Percentiles rank a stretch among this genome's conserved stretches.
Evolutionary conservation across 2,888 invertebrate genomes (phyloP).

Genomic region (Lithophane leautieri): DNA sequence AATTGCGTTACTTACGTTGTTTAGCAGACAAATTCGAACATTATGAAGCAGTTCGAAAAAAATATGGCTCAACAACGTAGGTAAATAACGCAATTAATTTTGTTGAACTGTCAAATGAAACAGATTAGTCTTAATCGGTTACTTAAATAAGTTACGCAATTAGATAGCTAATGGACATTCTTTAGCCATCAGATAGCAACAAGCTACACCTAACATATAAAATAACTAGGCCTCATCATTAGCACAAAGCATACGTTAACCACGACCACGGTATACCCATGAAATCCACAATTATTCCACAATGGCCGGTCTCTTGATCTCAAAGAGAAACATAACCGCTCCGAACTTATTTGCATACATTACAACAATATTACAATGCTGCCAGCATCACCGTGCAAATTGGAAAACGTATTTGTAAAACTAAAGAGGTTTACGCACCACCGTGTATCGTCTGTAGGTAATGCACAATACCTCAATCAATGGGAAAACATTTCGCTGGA

Average conservation of each 20-base stretch:
- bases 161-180: no score
- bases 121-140: no score
- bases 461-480: not conserved
- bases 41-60: not conserved
- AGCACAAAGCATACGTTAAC: slow-evolving; percentile 14
- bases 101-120: no score
- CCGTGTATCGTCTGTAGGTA: not conserved
- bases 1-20: no score
- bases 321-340: slow-evolving; percentile 61
- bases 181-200: not conserved
- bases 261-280: slow-evolving; percentile 44
- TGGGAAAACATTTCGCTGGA: not conserved
- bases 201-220: slow-evolving; percentile 3
- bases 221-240: slow-evolving; percentile 10
- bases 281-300: slow-evolving; percentile 66
- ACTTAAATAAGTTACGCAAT: no score
- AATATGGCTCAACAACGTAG: no score
- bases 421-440: slow-evolving; percentile 23
- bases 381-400: slow-evolving; percentile 43
- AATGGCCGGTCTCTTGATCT: slow-evolving; percentile 61
- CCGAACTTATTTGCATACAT: slow-evolving; percentile 75
- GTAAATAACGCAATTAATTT: no score
- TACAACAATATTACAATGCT: slow-evolving; percentile 48
- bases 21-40: no score
- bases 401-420: slow-evolving; percentile 20